These are phyloP conservation scores for human DNA, from an alignment of 2,113 vertebrate genomes.

Conservation along the genomic window GRCh38 chr1:115653001-115653500, in stretches of 20 bases:
- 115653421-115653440: not conserved
- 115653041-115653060: not conserved
- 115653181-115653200: not conserved
- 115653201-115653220: not conserved
- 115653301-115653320: not conserved
- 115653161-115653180: not conserved
- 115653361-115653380: not conserved
- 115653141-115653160: not conserved
- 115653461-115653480: not conserved
- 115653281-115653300: fast-evolving
- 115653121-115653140: not conserved
- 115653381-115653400: not conserved
- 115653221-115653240: not conserved
- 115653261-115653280: not conserved
- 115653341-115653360: not conserved
- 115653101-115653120: not conserved
- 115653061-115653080: not conserved
- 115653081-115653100: not conserved
- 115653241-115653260: not conserved
- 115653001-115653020: not conserved
- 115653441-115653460: not conserved
- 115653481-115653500: not conserved
- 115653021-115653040: not conserved
- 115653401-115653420: not conserved
- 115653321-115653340: not conserved